phyloP scores from a whole-genome alignment of 2,797 vertebrate genomes.

The Pelodytes ibericus region DNA sequence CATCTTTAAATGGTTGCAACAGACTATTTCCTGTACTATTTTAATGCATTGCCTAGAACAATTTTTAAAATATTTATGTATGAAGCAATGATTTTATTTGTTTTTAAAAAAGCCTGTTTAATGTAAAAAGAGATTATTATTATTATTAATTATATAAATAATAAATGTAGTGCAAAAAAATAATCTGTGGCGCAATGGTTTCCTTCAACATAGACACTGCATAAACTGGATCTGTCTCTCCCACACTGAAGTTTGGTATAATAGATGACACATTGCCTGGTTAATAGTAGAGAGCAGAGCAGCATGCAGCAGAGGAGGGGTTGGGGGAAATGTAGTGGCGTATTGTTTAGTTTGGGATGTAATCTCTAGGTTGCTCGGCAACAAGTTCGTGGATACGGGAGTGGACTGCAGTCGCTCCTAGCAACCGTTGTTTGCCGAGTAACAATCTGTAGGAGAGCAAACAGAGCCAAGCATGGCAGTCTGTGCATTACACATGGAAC shows the following conservation, averaged over 20 bases:
- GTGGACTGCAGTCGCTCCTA: slow-evolving; percentile 85
- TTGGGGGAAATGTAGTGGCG: slow-evolving; percentile 51
- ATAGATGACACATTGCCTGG: slow-evolving; percentile 55
- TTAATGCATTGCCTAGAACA: too few relatives aligned
- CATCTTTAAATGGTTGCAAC: too few relatives aligned
- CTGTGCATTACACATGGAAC: slow-evolving; percentile 83
- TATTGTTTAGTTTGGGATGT: slow-evolving; percentile 99
- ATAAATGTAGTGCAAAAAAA: too few relatives aligned
- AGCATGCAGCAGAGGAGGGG: slow-evolving; percentile 23
- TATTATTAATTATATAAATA: slow-evolving; percentile 23
- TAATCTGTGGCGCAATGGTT: background rate
- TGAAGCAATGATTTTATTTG: too few relatives aligned
- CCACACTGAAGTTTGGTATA: slow-evolving; percentile 32
- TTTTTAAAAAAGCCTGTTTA: too few relatives aligned
- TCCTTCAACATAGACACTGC: background rate
- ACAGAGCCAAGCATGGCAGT: slow-evolving; percentile 77
- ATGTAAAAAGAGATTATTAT: too few relatives aligned
- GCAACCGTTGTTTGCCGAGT: slow-evolving; percentile 96
- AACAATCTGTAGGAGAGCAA: slow-evolving; percentile 92
- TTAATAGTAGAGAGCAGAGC: slow-evolving; percentile 52
- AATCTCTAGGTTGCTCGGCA: slow-evolving; percentile 88
- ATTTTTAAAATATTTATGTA: too few relatives aligned
- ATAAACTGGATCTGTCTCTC: slow-evolving; percentile 17
- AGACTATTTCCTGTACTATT: too few relatives aligned
- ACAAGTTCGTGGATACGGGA: slow-evolving; percentile 89